A percentile compares a stretch with the other conserved stretches of the same genome.
These are phyloP conservation scores for Caenorhabditis tropicalis DNA, from an alignment of 1,140 invertebrate species.

Conservation along the genomic window DNA sequence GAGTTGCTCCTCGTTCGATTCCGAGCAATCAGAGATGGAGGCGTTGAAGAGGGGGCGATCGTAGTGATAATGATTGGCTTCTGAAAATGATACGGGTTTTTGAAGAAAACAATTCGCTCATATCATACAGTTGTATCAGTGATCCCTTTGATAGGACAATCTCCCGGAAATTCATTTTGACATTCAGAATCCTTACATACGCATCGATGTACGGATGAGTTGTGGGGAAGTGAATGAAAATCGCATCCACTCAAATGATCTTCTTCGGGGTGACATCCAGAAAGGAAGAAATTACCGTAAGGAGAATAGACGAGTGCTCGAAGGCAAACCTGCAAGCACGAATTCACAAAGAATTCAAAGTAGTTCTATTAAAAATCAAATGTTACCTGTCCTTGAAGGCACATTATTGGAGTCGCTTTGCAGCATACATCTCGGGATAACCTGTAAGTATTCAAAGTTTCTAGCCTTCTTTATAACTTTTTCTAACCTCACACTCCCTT, in stretches of 20 bases:
- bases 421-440: conserved; percentile 2
- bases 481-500: conserved; percentile 16
- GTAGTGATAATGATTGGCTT: background rate
- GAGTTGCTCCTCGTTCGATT: conserved; percentile 3
- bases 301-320: conserved; percentile 28
- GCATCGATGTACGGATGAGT: conserved; percentile 31
- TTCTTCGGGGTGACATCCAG: conserved; percentile 11
- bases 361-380: too few relatives aligned
- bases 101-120: too few relatives aligned
- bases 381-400: background rate
- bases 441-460: background rate
- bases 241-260: conserved; percentile 26
- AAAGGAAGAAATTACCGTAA: conserved; percentile 22
- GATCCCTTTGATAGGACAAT: conserved; percentile 32
- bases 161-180: background rate
- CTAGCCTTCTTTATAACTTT: background rate
- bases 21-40: background rate
- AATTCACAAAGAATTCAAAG: too few relatives aligned
- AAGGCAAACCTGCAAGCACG: background rate
- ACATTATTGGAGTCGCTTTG: conserved; percentile 20
- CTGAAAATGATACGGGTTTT: background rate
- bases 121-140: background rate
- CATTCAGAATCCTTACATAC: conserved; percentile 23
- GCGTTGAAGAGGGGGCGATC: background rate
- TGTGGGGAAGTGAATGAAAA: conserved; percentile 8